These are phyloP conservation scores for Sminthurides aquaticus DNA, from an alignment of 2,888 invertebrate species.

Conservation along the genomic window DNA sequence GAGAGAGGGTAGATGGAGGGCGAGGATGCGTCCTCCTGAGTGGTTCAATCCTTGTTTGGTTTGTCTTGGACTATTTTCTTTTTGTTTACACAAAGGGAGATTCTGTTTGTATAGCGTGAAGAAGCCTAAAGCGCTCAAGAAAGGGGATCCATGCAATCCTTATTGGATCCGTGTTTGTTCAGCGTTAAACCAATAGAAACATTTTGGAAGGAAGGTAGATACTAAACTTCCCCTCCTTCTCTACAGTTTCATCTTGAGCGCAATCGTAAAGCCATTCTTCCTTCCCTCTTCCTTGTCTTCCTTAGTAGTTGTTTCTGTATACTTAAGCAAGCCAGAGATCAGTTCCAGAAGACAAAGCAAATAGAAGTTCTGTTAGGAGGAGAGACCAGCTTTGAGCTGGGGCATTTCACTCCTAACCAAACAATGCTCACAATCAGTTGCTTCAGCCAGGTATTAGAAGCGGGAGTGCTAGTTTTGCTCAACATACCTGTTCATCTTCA, in stretches of 20 bases:
- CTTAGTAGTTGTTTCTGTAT: no score
- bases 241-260: neutral
- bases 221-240: neutral
- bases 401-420: no score
- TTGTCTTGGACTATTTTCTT: neutral
- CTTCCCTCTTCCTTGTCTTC: neutral
- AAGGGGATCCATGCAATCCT: conserved; percentile 18
- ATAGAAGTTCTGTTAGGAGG: no score
- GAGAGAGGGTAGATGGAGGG: conserved; percentile 7
- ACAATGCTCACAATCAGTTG: no score
- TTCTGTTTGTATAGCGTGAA: neutral
- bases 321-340: no score
- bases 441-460: no score
- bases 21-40: conserved; percentile 6
- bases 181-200: conserved; percentile 42
- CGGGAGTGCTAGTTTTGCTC: no score
- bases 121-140: neutral
- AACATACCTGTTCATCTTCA: no score
- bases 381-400: no score
- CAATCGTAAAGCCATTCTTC: neutral
- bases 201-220: no score
- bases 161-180: conserved; percentile 42
- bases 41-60: conserved; percentile 4
- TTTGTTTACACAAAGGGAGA: neutral
- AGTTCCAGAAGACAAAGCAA: no score